Base-by-base conservation (phyloP, 2,888 invertebrate species). In the Thera obeliscata region DNA sequence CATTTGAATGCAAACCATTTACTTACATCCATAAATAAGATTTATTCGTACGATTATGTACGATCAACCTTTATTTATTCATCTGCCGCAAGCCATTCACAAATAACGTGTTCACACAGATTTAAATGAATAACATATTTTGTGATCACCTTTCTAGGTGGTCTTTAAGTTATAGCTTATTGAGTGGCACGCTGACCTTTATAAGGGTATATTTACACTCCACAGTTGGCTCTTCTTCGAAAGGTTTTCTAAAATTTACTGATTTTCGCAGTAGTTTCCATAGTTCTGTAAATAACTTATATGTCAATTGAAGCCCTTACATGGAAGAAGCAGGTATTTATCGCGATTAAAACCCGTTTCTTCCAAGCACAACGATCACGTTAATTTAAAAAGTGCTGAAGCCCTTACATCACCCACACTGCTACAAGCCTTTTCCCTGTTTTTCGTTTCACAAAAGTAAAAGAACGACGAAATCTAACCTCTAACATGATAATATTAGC, bases 131-230 rank as follows among this genome's bases (percentile, higher is more conserved):
- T 66, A 61, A 72, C 66, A 78, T 77, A 76, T 77, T 73, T 5
- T 76, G 75, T 70, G 74, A 69, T 73, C 70, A 73, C 72, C 73
- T 68, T 74, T 65, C 73, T 66, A 65, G 70, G 73, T 77, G 80
- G 77, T 78, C 76, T 75, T 74, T 81, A 73, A 83, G 76, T 79
- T 82, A 83, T 78, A 77, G 75, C 71, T 22, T 22, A 69, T 69
- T 74, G 71, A 74, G 75, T 80, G 41, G 7, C 71, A 22, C 22
- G 35, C 33, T 58, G 54, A 66, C 61, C 61, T 66, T 54, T 52
- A 1, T 54, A 46, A 58, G 33, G 57, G 61, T 3, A 48, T 9
- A 54, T 9, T 61, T 48, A 61, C 38, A 66, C 43, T 54, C 7
- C n/a, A 8, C 41, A 41, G 4, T 2, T 41, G 41, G 6, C 41